phyloP scores from a whole-genome alignment of 2,113 vertebrate species.

The Sinocyclocheilus grahami region DNA sequence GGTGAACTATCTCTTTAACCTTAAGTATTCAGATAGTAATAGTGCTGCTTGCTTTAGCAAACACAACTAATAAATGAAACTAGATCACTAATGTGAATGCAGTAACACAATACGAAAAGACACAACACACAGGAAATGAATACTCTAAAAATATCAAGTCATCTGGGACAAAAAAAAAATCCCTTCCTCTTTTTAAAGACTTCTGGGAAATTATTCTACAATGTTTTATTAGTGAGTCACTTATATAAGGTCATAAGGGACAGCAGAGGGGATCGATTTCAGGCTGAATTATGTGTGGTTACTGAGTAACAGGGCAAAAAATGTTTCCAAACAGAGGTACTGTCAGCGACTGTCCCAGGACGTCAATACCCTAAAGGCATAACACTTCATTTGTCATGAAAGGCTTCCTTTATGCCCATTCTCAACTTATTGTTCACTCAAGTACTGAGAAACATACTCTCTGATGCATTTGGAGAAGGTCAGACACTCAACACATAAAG shows the following conservation, averaged over 20 bases:
- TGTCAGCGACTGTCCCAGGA: conserved; percentile 23
- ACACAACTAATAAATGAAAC: neutral
- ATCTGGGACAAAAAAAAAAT: neutral
- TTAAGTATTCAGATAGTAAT: neutral
- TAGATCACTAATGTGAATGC: neutral
- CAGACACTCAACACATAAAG: neutral
- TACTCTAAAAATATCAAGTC: conserved; percentile 32
- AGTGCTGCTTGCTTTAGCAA: neutral
- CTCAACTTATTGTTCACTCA: conserved; percentile 9
- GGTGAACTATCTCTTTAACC: neutral
- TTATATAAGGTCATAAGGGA: conserved; percentile 7
- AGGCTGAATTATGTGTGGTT: conserved; percentile 42
- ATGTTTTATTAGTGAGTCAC: conserved; percentile 37
- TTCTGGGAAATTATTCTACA: conserved; percentile 18
- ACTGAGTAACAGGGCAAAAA: conserved; percentile 30
- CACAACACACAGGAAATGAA: neutral
- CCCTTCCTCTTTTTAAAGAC: neutral
- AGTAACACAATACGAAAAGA: neutral
- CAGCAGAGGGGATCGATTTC: neutral
- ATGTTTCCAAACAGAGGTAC: conserved; percentile 32
- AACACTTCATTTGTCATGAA: conserved; percentile 35
- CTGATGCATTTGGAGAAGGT: conserved; percentile 8
- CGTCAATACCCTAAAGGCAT: conserved; percentile 35
- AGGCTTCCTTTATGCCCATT: conserved; percentile 33
- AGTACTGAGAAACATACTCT: conserved; percentile 14